Evolutionary conservation across 2,113 vertebrate species (phyloP), one percentile per base, ranked within the genome.

Genomic region (Hydrochoerus hydrochaeris): DNA sequence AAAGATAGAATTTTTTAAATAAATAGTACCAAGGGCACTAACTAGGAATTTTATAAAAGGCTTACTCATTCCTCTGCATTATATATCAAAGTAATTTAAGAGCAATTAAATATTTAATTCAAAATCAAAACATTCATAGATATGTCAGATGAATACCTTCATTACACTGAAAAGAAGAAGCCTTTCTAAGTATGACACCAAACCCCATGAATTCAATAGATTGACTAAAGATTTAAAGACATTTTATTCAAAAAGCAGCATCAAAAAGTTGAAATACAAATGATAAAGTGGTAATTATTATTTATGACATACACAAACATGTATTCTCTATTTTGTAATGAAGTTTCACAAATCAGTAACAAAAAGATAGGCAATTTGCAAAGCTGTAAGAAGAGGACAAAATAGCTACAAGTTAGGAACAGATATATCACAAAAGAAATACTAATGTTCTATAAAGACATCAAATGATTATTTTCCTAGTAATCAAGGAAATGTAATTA

Each of bases 91-190:
- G 49, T 95, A 57, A 80, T 80, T 90, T 73, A 92, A 86, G 60
- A 58, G 86, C 30, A 28, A 35, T 84, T 84, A 85, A 84, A 58
- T 85, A 46, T 80, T 88, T 94, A 96, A 89, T 57, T 77, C 69
- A 60, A 92, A 83, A 49, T 81, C 12, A 30, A 77, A 80, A 63
- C 1, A 94, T 16, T 91, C 28, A 2, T 67, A 57, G 65, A 30
- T 96, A 78, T 62, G 67, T 85, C 80, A 78, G 95, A 63, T 88
- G 60, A 83, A 54, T 91, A 52, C 30, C 35, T 91, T 95, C 86
- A 78, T 88, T 73, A 41, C 75, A 63, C 65, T 89, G 54, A 95
- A 62, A 58, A n/a, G 93, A 89, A 30, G 78, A 87, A 80, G 22
- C 38, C 46, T 38, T 89, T 96, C 57, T 57, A 69, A 82, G 35